A percentile compares a stretch with the other conserved stretches of the same genome.
These are phyloP conservation scores for Falco peregrinus DNA, from an alignment of 2,797 vertebrate species.

Conservation along the genomic window DNA sequence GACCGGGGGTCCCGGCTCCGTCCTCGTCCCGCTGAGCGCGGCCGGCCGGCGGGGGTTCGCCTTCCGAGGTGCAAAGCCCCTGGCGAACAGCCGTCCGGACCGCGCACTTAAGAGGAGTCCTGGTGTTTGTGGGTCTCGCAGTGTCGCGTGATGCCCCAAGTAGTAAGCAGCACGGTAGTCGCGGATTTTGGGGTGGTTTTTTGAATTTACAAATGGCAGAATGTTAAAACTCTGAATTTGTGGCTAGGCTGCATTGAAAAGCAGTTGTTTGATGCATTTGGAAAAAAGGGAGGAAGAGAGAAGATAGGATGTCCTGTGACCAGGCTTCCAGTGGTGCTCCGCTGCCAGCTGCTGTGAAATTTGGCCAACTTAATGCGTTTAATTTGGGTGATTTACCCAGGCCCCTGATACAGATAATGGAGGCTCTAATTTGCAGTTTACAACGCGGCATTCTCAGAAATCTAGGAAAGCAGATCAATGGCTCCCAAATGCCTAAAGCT, in stretches of 20 bases:
- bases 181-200: neutral
- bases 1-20: too few relatives aligned
- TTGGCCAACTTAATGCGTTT: neutral
- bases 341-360: neutral
- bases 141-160: neutral
- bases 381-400: neutral
- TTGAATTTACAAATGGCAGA: neutral
- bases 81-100: neutral
- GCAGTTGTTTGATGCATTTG: neutral
- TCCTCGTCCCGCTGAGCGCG: neutral
- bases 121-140: neutral
- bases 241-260: neutral
- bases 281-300: neutral
- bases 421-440: neutral
- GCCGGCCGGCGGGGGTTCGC: neutral
- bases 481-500: accelerated
- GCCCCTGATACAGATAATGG: too few relatives aligned
- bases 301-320: neutral
- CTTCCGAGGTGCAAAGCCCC: neutral
- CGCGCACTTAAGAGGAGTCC: neutral
- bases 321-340: accelerated
- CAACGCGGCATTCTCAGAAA: neutral
- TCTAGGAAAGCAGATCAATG: neutral
- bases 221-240: neutral
- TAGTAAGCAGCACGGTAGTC: accelerated